These are phyloP conservation scores for Myotis vivesi DNA, from an alignment of 2,797 vertebrate species.

Conservation along the genomic window DNA sequence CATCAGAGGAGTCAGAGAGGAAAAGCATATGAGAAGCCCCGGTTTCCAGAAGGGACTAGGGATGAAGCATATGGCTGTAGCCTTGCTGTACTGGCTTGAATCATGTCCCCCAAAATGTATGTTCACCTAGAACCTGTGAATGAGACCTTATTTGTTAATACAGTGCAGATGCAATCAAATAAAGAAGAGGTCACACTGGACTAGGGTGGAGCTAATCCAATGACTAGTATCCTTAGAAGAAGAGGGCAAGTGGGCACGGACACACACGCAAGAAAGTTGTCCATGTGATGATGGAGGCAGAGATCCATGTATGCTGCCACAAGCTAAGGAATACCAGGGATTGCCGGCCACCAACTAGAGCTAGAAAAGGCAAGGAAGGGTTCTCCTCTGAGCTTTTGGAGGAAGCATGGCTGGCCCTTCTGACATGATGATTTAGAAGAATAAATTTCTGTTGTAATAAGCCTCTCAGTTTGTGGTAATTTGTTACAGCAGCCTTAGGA, in stretches of 20 bases:
- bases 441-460: not conserved
- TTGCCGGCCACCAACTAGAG: fast-evolving
- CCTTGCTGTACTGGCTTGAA: not conserved
- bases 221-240: not conserved
- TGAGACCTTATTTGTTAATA: not conserved
- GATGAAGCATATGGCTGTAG: not conserved
- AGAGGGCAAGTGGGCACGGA: not conserved
- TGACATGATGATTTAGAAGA: not conserved
- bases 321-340: not conserved
- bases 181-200: not conserved
- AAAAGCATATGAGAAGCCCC: not conserved
- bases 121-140: not conserved
- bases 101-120: not conserved
- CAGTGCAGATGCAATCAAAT: not conserved
- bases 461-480: not conserved
- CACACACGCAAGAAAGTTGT: not conserved
- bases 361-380: not conserved
- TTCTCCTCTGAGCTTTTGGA: not conserved
- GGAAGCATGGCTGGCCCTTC: not conserved
- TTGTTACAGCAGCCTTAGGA: not conserved
- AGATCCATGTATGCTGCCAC: fast-evolving
- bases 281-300: fast-evolving
- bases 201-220: not conserved
- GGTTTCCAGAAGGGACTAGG: not conserved
- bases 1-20: not conserved